Conservation (phyloP, 2,888 invertebrate genomes). For the Criorhina ranunculi region DNA sequence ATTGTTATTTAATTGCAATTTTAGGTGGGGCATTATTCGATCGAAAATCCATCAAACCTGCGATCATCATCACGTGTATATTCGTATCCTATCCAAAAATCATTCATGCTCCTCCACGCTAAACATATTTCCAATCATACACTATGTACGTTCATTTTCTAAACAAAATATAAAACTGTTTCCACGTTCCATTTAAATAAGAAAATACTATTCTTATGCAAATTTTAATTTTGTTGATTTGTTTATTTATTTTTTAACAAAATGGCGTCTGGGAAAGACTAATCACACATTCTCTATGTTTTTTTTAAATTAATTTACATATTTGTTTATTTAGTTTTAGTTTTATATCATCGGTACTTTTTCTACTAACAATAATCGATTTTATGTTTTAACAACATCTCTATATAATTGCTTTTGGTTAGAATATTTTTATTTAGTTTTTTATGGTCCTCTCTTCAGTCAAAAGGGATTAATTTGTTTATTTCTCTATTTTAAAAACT, state of each 20-base stretch:
- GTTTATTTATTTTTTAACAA: constrained; percentile 77
- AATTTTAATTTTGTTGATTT: constrained; percentile 77
- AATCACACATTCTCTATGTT: constrained; percentile 82
- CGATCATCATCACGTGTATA: constrained; percentile 11
- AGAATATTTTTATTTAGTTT: constrained; percentile 53
- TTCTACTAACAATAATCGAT: constrained; percentile 61
- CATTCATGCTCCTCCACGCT: constrained; percentile 14
- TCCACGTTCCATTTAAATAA: constrained; percentile 65
- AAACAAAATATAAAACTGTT: constrained; percentile 41
- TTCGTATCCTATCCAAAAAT: constrained; percentile 25
- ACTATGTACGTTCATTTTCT: constrained; percentile 10
- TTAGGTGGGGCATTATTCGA: no score
- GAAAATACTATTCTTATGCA: constrained; percentile 64
- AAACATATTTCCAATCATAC: constrained; percentile 15
- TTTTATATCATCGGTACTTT: constrained; percentile 60
- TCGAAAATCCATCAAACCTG: not conserved
- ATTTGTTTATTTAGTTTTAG: constrained; percentile 69
- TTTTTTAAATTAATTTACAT: constrained; percentile 51
- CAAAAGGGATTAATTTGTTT: constrained; percentile 19
- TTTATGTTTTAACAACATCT: constrained; percentile 41
- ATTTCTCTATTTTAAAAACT: constrained; percentile 15
- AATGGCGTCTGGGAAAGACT: constrained; percentile 85
- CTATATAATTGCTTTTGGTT: constrained; percentile 55
- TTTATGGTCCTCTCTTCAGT: constrained; percentile 7
- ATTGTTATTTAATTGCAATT: no score